A percentile compares a stretch with the other conserved stretches of the same genome.
These are phyloP conservation scores for Erinaceus europaeus DNA, from an alignment of 2,113 vertebrate genomes.

Conservation along the genomic window DNA sequence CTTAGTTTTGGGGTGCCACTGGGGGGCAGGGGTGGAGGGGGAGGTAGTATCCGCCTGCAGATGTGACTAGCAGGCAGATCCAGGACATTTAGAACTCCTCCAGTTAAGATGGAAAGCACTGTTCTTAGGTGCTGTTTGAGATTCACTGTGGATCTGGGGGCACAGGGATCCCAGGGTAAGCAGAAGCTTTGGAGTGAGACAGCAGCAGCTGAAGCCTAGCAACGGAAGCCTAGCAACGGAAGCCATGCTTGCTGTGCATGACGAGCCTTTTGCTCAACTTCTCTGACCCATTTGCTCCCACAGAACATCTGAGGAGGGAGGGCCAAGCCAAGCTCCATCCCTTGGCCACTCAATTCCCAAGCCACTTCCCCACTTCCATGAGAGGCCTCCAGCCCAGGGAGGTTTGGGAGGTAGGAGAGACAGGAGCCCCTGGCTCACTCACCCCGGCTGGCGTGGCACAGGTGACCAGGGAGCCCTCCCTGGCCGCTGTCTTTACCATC, in stretches of 20 bases:
- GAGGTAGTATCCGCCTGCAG: background rate
- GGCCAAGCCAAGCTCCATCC: background rate
- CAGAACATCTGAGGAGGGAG: background rate
- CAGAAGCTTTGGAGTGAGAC: background rate
- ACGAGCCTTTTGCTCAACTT: background rate
- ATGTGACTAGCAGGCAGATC: background rate
- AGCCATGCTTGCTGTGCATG: background rate
- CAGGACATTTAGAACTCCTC: background rate
- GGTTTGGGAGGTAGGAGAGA: no score
- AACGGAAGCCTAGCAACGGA: no score
- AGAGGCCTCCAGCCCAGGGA: no score
- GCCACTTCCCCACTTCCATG: no score
- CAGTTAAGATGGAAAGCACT: no score
- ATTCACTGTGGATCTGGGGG: background rate
- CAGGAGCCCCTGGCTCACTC: no score
- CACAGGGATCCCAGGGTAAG: no score
- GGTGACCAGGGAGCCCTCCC: constrained; percentile 83
- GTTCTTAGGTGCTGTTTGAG: background rate
- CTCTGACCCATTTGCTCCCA: background rate
- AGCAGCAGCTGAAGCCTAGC: background rate
- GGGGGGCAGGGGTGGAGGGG: background rate
- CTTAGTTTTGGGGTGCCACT: no score
- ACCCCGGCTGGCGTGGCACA: constrained; percentile 85
- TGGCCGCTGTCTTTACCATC: constrained; percentile 81
- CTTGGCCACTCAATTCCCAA: no score